Conservation (phyloP, 2,888 invertebrate genomes). For the Subacronicta megacephala region DNA sequence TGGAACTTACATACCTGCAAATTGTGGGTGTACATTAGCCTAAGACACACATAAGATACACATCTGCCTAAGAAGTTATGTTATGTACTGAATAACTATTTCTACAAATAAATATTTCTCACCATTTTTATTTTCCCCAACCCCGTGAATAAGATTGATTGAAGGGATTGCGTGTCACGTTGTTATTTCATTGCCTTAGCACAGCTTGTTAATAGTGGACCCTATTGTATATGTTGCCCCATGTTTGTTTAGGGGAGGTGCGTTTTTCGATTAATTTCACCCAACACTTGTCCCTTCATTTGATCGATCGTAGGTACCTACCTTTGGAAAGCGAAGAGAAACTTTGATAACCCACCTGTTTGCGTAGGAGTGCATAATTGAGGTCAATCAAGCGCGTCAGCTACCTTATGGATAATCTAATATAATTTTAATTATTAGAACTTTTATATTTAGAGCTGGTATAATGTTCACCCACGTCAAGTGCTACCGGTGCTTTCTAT, state of each 20-base stretch:
- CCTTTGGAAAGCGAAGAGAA: not conserved
- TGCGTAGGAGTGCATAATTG: not conserved
- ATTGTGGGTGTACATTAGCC: too few relatives aligned
- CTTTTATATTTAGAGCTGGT: too few relatives aligned
- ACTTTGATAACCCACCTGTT: not conserved
- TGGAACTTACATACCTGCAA: too few relatives aligned
- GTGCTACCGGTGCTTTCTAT: too few relatives aligned
- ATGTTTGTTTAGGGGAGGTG: conserved; percentile 31
- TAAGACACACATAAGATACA: too few relatives aligned
- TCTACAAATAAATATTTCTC: not conserved
- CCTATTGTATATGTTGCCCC: conserved; percentile 25
- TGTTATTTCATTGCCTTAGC: conserved; percentile 61
- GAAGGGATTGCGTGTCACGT: conserved; percentile 55
- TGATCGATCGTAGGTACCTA: conserved; percentile 25
- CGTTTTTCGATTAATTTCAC: conserved; percentile 37
- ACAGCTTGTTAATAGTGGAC: conserved; percentile 36
- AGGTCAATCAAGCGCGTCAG: not conserved
- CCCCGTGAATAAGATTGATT: conserved; percentile 33
- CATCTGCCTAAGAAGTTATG: too few relatives aligned
- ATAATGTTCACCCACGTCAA: too few relatives aligned
- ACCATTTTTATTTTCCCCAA: conserved; percentile 17
- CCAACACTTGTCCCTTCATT: conserved; percentile 14
- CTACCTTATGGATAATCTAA: too few relatives aligned
- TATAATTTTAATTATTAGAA: too few relatives aligned
- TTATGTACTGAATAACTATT: too few relatives aligned